Percentiles rank a stretch among this genome's conserved stretches.
These are phyloP conservation scores for Helicoverpa zea DNA, from an alignment of 1,140 invertebrate genomes.

Conservation along the genomic window DNA sequence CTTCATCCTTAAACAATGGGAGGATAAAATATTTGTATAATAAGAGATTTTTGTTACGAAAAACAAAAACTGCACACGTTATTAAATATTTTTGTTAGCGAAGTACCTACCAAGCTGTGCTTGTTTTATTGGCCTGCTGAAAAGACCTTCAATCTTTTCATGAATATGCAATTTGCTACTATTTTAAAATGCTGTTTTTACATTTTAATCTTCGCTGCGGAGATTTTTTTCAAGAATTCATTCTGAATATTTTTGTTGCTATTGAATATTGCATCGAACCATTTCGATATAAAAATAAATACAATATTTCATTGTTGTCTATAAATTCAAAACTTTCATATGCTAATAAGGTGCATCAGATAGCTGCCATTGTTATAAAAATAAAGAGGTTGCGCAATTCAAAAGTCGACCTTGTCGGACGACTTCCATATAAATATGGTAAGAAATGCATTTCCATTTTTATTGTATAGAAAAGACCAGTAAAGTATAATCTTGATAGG, in stretches of 20 bases:
- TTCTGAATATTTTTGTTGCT: too few relatives aligned
- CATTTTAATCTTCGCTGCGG: not conserved
- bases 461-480: slow-evolving; percentile 40
- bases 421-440: not conserved
- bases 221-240: too few relatives aligned
- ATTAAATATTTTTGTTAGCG: slow-evolving; percentile 35
- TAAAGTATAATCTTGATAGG: slow-evolving; percentile 47
- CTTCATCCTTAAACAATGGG: slow-evolving; percentile 36
- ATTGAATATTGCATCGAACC: too few relatives aligned
- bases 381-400: not conserved
- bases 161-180: slow-evolving; percentile 1
- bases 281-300: too few relatives aligned
- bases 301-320: too few relatives aligned
- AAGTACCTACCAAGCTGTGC: slow-evolving; percentile 8
- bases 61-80: slow-evolving; percentile 24
- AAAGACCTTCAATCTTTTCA: not conserved
- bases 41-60: slow-evolving; percentile 20
- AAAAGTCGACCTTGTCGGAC: slow-evolving; percentile 42
- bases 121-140: slow-evolving; percentile 30
- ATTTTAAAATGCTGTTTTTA: not conserved
- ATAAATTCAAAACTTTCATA: not conserved
- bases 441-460: slow-evolving; percentile 42
- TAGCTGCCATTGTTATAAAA: not conserved
- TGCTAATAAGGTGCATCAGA: not conserved
- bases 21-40: slow-evolving; percentile 27